phyloP scores from a whole-genome alignment of 2,113 vertebrate species.

The Synodontis membranacea region DNA sequence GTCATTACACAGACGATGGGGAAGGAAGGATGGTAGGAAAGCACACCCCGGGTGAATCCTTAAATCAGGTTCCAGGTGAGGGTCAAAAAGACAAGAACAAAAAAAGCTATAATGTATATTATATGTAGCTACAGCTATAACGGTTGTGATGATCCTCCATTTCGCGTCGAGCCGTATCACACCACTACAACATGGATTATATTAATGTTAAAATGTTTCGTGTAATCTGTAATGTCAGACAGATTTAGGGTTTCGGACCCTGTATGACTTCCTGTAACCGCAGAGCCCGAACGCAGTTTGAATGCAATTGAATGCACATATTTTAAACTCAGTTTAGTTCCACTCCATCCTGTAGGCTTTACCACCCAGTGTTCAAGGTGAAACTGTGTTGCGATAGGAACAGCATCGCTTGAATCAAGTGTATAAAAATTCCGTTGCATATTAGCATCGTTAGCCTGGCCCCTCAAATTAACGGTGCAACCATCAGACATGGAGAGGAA shows the following conservation, averaged over 20 bases:
- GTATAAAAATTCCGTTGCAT: not conserved
- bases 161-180: not conserved
- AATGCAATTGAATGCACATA: not conserved
- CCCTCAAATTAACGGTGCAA: not conserved
- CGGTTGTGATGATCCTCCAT: too few relatives aligned
- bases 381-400: not conserved
- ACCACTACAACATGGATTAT: not conserved
- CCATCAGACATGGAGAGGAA: too few relatives aligned
- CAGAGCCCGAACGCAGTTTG: not conserved
- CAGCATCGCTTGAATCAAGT: not conserved
- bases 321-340: not conserved
- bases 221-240: not conserved
- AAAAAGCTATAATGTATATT: too few relatives aligned
- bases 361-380: not conserved
- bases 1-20: not conserved
- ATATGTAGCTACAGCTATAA: too few relatives aligned
- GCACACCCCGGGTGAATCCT: not conserved
- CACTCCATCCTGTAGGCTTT: not conserved
- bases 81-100: not conserved
- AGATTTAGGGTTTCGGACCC: not conserved
- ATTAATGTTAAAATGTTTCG: not conserved
- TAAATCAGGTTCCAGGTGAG: not conserved
- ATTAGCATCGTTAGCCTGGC: not conserved
- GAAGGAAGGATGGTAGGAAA: not conserved
- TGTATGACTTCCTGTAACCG: not conserved